Conservation (phyloP, 2,113 vertebrate genomes). For the Callipepla californica region DNA sequence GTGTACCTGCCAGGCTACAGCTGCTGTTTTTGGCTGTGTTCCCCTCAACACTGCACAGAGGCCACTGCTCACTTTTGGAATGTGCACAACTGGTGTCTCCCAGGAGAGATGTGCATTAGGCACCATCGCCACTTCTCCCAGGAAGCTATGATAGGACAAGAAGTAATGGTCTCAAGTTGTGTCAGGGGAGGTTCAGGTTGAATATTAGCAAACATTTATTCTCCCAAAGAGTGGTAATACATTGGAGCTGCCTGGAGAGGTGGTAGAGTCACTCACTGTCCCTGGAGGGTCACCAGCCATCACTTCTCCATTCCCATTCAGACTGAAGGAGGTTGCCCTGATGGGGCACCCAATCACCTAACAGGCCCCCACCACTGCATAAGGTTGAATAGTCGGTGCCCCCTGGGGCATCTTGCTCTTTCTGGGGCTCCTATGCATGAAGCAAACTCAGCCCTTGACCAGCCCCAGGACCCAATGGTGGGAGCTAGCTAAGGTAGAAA, state of each 20-base stretch:
- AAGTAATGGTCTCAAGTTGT: too few relatives aligned
- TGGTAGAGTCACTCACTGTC: background rate
- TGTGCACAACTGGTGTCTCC: background rate
- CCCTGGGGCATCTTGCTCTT: background rate
- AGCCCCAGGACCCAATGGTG: background rate
- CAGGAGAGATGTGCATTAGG: background rate
- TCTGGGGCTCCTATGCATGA: accelerated
- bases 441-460: accelerated
- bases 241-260: too few relatives aligned
- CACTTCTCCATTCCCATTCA: background rate
- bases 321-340: background rate
- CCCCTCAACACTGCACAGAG: background rate
- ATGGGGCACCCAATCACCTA: background rate
- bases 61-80: background rate
- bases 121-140: background rate
- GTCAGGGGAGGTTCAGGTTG: too few relatives aligned
- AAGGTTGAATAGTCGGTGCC: background rate
- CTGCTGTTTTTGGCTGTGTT: background rate
- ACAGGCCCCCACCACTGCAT: background rate
- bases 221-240: too few relatives aligned
- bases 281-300: background rate
- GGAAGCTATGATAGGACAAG: too few relatives aligned
- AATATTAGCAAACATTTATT: too few relatives aligned
- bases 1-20: background rate
- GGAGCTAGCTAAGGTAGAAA: background rate